Evolutionary conservation across 2,888 invertebrate species (phyloP).

Genomic region (Drosophila barbarae): DNA sequence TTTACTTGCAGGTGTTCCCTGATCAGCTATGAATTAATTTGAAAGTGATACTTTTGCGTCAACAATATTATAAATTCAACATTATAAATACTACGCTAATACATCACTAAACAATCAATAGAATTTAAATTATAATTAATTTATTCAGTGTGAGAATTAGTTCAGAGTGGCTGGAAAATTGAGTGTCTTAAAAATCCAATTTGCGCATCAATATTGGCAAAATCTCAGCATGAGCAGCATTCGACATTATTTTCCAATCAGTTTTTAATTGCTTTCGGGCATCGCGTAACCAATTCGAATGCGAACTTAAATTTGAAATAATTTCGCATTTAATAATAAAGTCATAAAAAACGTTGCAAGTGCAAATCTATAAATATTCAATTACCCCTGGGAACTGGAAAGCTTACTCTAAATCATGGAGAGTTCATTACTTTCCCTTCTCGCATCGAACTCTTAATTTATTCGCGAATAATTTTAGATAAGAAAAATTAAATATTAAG

Average conservation of each 20-base stretch:
- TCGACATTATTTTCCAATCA: slow-evolving; percentile 2
- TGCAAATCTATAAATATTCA: slow-evolving; percentile 57
- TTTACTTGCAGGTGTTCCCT: background rate
- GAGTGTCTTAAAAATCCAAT: background rate
- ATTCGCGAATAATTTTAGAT: slow-evolving; percentile 55
- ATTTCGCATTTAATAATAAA: slow-evolving; percentile 47
- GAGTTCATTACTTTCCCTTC: slow-evolving; percentile 42
- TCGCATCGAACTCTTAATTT: slow-evolving; percentile 40
- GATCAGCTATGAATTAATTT: slow-evolving; percentile 5
- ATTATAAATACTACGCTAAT: background rate
- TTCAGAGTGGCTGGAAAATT: slow-evolving; percentile 8
- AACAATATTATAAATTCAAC: slow-evolving; percentile 5
- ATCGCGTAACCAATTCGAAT: slow-evolving; percentile 14
- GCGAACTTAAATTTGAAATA: slow-evolving; percentile 26
- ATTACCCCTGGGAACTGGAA: slow-evolving; percentile 51
- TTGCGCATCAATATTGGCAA: slow-evolving; percentile 20
- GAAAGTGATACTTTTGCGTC: background rate
- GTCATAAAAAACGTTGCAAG: slow-evolving; percentile 30
- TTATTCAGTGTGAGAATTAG: slow-evolving; percentile 19
- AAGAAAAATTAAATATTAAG: slow-evolving; percentile 40
- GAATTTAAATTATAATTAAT: background rate
- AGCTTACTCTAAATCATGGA: slow-evolving; percentile 9
- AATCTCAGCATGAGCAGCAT: slow-evolving; percentile 5
- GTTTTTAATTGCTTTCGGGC: slow-evolving; percentile 13
- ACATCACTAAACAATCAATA: slow-evolving; percentile 10